Evolutionary conservation across 2,113 vertebrate genomes (phyloP).

Genomic region (Scophthalmus maximus): DNA sequence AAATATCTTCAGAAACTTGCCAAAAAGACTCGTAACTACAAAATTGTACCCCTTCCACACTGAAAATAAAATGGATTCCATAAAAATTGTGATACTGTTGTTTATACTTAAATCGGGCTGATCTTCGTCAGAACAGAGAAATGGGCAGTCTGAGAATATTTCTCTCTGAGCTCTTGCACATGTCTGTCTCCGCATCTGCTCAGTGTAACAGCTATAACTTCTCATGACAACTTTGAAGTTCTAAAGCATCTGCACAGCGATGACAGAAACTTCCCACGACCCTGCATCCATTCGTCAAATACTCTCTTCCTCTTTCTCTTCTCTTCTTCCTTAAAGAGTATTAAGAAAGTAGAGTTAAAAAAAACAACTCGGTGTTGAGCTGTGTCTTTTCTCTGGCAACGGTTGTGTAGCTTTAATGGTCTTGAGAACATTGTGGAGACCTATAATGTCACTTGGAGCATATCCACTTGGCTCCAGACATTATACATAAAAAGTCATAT

Average conservation of each 20-base stretch:
- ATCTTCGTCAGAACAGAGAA: constrained; percentile 42
- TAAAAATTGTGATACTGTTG: not conserved
- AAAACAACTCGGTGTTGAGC: constrained; percentile 31
- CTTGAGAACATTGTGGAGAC: constrained; percentile 58
- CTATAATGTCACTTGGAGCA: constrained; percentile 53
- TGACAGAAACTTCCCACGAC: constrained; percentile 74
- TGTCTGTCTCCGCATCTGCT: constrained; percentile 58
- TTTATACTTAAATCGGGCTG: constrained; percentile 35
- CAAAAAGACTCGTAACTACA: not conserved
- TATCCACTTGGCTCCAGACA: constrained; percentile 41
- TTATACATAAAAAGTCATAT: constrained; percentile 21
- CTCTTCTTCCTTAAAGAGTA: constrained; percentile 29
- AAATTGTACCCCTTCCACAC: not conserved
- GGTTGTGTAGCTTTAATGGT: constrained; percentile 47
- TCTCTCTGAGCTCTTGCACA: constrained; percentile 28
- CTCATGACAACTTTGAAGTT: constrained; percentile 51
- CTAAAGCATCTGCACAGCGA: constrained; percentile 38
- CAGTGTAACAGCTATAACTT: constrained; percentile 54
- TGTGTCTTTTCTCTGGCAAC: constrained; percentile 48
- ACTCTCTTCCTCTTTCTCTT: constrained; percentile 35
- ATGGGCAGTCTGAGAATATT: constrained; percentile 29
- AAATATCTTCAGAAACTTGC: constrained; percentile 11
- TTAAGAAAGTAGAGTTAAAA: constrained; percentile 16
- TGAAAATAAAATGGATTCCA: constrained; percentile 42
- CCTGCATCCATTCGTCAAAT: constrained; percentile 59